Evolutionary conservation across 2,113 vertebrate species (phyloP), one percentile per base, ranked within the genome.

Genomic region (Pachypanchax playfairii): DNA sequence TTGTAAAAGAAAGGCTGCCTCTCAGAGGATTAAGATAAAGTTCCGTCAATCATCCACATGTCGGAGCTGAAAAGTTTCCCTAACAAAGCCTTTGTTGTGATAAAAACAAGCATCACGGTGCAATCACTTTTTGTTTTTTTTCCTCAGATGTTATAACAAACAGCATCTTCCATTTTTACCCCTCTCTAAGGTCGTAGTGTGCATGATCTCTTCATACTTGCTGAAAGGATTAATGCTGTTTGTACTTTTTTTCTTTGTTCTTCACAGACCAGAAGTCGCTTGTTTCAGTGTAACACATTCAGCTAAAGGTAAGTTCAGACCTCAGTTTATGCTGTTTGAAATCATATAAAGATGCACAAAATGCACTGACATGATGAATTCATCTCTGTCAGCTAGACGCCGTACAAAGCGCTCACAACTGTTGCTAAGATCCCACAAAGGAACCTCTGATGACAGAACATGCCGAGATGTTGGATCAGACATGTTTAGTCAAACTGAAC

Each of bases 301-400:
- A 53, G 15, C 73, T 66, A 58, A 85, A 90, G 91, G 91, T 92
- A 91, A 88, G 90, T 60, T 29, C 25, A 53, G 21, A 1, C 63
- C 43, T 51, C 26, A 11, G 21, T 42, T 62, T 26, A n/a, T n/a
- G 4, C 25, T 41, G 33, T 60, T 65, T 71, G 29, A 66, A 71
- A 44, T 55, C 57, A 28, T 20, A n/a, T 35, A 29, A 22, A 6
- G 53, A 46, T 51, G 22, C 46, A 62, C 51, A 50, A 26, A 49
- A 22, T 29, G 49, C 36, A 78, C 64, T 70, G 65, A 52, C 58
- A 64, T 74, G 62, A 51, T 75, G 55, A 70, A 73, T 77, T 59
- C 47, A 36, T 71, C 73, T 49, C 64, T 52, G 42, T 2, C 8
- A 71, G 58, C 77, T 57, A 52, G 38, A 73, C 8, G 1, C 24